Evolutionary conservation across 2,888 invertebrate genomes (phyloP).

Genomic region (Eupithecia tripunctaria): DNA sequence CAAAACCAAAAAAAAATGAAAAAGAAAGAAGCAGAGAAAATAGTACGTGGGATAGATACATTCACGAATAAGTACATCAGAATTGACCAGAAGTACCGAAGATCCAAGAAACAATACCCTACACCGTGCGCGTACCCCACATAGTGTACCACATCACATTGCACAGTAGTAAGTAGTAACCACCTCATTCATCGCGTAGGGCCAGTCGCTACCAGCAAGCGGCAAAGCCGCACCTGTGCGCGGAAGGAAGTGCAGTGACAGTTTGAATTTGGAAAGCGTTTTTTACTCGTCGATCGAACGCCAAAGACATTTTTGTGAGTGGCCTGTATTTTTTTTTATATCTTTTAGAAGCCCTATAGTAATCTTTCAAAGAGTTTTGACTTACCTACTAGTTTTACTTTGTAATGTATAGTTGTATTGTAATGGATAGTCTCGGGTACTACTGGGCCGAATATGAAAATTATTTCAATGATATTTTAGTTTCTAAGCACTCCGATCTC

Average conservation of each 20-base stretch:
- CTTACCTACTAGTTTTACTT: not conserved
- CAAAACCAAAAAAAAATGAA: too few relatives aligned
- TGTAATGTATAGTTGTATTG: not conserved
- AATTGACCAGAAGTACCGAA: not conserved
- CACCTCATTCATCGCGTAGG: conserved; percentile 25
- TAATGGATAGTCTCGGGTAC: not conserved
- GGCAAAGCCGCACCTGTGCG: conserved; percentile 58
- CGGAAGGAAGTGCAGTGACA: conserved; percentile 77
- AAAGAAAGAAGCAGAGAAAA: too few relatives aligned
- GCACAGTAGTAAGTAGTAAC: conserved; percentile 10
- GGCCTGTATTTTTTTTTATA: conserved; percentile 22
- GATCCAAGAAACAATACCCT: not conserved
- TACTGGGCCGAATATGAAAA: not conserved
- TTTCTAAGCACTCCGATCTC: not conserved
- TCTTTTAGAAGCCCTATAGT: not conserved
- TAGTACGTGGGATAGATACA: not conserved
- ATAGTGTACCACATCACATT: conserved; percentile 4
- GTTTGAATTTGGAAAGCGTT: conserved; percentile 60
- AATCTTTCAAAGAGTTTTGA: not conserved
- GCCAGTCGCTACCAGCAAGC: conserved; percentile 58
- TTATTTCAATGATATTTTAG: not conserved
- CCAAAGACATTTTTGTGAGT: conserved; percentile 46
- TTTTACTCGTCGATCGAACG: conserved; percentile 45
- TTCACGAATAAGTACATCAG: not conserved
- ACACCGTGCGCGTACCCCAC: conserved; percentile 6